These are phyloP conservation scores for Erpornis zantholeuca DNA, from an alignment of 2,113 vertebrate genomes.

Conservation along the genomic window DNA sequence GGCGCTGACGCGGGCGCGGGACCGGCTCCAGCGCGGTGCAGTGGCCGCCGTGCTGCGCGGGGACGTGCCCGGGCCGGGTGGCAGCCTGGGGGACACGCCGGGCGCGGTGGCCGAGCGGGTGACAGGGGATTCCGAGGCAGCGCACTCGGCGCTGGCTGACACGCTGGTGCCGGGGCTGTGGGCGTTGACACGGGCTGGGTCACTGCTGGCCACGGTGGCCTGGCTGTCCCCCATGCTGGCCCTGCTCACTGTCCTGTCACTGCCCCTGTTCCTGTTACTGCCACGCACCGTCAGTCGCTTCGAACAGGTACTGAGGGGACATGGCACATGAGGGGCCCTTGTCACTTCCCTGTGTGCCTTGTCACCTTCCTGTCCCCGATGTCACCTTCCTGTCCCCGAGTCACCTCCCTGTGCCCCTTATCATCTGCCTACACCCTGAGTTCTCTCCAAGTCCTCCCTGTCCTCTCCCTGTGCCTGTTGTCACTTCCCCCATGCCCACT, in stretches of 20 bases:
- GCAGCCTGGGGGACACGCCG: neutral
- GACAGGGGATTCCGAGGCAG: neutral
- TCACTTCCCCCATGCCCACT: neutral
- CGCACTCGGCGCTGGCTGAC: accelerated
- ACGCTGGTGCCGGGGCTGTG: neutral
- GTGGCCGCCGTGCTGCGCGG: neutral
- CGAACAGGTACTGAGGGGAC: neutral
- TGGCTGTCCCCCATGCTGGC: neutral
- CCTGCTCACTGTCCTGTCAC: neutral
- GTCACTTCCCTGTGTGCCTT: neutral
- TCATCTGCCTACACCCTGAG: neutral
- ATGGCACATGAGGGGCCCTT: neutral
- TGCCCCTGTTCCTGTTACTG: neutral
- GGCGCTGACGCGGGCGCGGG: neutral
- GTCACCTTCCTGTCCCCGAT: neutral
- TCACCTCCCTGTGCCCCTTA: neutral
- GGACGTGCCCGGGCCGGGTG: accelerated
- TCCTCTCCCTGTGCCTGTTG: neutral
- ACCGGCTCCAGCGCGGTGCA: neutral
- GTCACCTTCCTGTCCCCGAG: neutral
- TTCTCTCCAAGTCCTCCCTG: neutral
- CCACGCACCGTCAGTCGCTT: accelerated
- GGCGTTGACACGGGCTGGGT: accelerated
- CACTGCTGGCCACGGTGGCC: neutral
- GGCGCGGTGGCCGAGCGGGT: neutral